These are phyloP conservation scores for Brachyrhaphis roseni DNA, from an alignment of 2,797 vertebrate genomes.

Conservation along the genomic window DNA sequence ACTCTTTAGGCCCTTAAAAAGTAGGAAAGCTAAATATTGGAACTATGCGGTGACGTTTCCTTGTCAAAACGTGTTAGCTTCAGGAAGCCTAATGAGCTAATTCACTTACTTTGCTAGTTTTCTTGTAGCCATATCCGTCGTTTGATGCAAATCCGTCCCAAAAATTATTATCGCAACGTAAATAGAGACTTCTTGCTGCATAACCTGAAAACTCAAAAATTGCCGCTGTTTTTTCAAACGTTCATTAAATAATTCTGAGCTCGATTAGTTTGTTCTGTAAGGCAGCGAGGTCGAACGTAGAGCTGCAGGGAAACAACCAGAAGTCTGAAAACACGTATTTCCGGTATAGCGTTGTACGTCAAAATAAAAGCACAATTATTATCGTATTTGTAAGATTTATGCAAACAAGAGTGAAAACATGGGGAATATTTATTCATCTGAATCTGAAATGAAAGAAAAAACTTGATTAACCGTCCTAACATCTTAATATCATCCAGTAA, in stretches of 20 bases:
- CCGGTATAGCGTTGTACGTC: neutral
- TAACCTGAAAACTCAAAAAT: neutral
- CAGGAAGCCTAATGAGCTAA: neutral
- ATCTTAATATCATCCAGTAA: rapidly evolving
- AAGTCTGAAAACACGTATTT: neutral
- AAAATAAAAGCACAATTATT: slow-evolving; percentile 35
- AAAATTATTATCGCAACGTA: neutral
- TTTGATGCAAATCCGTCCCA: neutral
- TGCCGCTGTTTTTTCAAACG: slow-evolving; percentile 46
- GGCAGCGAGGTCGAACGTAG: slow-evolving; percentile 6
- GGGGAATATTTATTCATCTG: rapidly evolving
- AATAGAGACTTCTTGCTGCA: neutral
- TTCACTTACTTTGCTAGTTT: slow-evolving; percentile 80
- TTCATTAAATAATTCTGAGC: slow-evolving; percentile 9
- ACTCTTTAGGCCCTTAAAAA: neutral
- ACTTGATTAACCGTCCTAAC: rapidly evolving
- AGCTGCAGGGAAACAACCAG: neutral
- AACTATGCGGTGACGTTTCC: neutral
- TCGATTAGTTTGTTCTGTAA: slow-evolving; percentile 39
- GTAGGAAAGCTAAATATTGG: neutral
- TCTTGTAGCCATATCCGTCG: slow-evolving; percentile 79
- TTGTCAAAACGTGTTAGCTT: neutral
- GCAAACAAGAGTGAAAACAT: neutral
- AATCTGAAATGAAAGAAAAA: rapidly evolving
- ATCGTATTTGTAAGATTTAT: neutral